Evolutionary conservation across 2,797 vertebrate species (phyloP), one percentile per base, ranked within the genome.

Genomic region (Parauchenoglanis punctatus): DNA sequence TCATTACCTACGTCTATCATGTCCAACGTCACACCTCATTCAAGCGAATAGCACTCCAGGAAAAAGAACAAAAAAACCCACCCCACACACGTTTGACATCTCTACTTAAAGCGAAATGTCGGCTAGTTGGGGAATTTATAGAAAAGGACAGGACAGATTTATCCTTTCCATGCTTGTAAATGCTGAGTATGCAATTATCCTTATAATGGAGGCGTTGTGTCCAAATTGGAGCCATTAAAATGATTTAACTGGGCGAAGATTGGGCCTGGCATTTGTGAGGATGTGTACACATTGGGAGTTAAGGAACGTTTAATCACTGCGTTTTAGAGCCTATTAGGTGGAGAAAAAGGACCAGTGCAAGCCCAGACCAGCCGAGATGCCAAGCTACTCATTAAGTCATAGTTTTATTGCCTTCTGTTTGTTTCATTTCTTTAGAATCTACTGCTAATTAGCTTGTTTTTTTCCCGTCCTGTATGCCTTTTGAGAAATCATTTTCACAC

Each of bases 171-270:
- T 95, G 95, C 95, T 96, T 96, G 95, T 96, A 96, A 96, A 96
- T 96, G 96, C 95, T 96, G 95, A 96, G 95, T 95, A 93, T 95
- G 95, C 96, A 96, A 96, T 96, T 96, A 96, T 94, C 95, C 95
- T 94, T 95, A 94, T 96, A 96, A 96, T 96, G 94, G 95, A 95
- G 93, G 91, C 91, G 95, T 96, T 96, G 96, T 96, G 95, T 96
- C 95, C 94, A 96, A 96, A 96, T 96, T 96, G 95, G 94, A 94
- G 94, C 95, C 95, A 96, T 96, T 96, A 96, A 95, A 96, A 95
- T 96, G 96, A 96, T 96, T 96, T 96, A 96, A 96, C 95, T 94
- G 94, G 94, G 94, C 92, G 87, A 95, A 95, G 95, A 96, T 96
- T 96, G 95, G 95, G 91, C 92, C 93, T 96, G 96, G 95, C 96